Evolutionary conservation across 2,797 vertebrate genomes (phyloP), one percentile per base, ranked within the genome.

Genomic region (Pristis pectinata): DNA sequence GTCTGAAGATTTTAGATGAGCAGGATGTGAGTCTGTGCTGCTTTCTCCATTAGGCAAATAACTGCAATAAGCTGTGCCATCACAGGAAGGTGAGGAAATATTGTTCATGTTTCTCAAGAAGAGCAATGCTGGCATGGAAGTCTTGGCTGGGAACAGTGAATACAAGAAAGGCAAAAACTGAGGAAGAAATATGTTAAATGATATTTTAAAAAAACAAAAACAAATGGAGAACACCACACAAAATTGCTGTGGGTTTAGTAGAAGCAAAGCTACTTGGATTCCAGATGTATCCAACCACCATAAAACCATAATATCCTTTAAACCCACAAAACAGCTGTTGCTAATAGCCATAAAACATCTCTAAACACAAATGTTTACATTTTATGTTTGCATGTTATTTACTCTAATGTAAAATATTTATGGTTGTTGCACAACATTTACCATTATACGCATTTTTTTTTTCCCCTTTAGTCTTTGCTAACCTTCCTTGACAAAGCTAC

Each of bases 191-290:
- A n/a, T 17, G 22, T 64, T 19, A 91, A 64, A 91, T 37, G 59
- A 64, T 91, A 34, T 10, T 44, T 53, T 72, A 27, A 91, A 61
- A 91, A 59, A 37, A 30, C 56, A 89, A 64, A 89, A 61, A 11
- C 0, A 67, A 67, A 24, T 37, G n/a, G n/a, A 37, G 19, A 22
- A 37, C 17, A n/a, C 6, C 87, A 91, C 15, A 64, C 91, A 64
- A 67, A 64, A 91, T 15, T 67, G 87, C 64, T 91, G 17, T 89
- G 59, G 37, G 8, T 59, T 91, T 64, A 67, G 37, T 64, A 41
- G 61, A 67, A 64, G n/a, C 19, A 91, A 91, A 91, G 87, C 87
- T 61, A 24, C 67, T 67, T 91, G 61, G 87, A 67, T 91, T 41
- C 64, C n/a, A 37, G 59, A 67, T 91, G 59, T 61, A 41, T 22